These are phyloP conservation scores for Leptinotarsa defecta DNA, from an alignment of 1,140 invertebrate species.

Conservation along the genomic window DNA sequence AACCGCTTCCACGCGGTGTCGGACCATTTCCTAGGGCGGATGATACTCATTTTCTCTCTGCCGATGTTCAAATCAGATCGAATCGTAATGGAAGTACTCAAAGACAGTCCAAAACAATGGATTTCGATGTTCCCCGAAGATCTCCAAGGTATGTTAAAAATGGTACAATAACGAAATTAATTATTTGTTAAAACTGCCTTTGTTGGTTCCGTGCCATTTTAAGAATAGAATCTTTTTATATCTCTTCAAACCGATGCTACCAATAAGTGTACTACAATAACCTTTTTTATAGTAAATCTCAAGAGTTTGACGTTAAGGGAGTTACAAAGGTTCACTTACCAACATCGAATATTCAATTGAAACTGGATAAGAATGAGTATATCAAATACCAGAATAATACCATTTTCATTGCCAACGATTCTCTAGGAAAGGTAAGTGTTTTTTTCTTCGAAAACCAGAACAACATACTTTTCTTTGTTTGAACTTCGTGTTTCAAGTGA, in stretches of 20 bases:
- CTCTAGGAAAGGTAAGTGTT: conserved; percentile 10
- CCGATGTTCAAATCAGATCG: conserved; percentile 10
- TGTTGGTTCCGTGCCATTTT: too few relatives aligned
- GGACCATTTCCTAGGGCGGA: conserved; percentile 17
- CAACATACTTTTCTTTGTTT: too few relatives aligned
- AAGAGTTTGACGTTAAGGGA: conserved; percentile 4
- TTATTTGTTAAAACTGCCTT: neutral
- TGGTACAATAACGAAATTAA: neutral
- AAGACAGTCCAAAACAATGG: conserved; percentile 34
- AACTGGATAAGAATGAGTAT: conserved; percentile 16
- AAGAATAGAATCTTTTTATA: too few relatives aligned
- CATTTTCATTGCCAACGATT: conserved; percentile 30
- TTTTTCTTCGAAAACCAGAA: too few relatives aligned
- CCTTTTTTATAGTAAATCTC: neutral
- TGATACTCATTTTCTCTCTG: neutral
- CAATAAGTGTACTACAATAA: too few relatives aligned
- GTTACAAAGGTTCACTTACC: conserved; percentile 15
- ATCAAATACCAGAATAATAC: conserved; percentile 31
- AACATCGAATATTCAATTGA: neutral
- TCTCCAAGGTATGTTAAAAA: conserved; percentile 5
- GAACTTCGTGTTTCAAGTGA: too few relatives aligned
- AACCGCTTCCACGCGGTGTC: conserved; percentile 10
- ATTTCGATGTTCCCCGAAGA: conserved; percentile 33
- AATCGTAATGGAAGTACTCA: neutral
- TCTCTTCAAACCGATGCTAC: too few relatives aligned